Evolutionary conservation across 2,888 invertebrate species (phyloP), one percentile per base, ranked within the genome.

Genomic region (Allophyes oxyacanthae): DNA sequence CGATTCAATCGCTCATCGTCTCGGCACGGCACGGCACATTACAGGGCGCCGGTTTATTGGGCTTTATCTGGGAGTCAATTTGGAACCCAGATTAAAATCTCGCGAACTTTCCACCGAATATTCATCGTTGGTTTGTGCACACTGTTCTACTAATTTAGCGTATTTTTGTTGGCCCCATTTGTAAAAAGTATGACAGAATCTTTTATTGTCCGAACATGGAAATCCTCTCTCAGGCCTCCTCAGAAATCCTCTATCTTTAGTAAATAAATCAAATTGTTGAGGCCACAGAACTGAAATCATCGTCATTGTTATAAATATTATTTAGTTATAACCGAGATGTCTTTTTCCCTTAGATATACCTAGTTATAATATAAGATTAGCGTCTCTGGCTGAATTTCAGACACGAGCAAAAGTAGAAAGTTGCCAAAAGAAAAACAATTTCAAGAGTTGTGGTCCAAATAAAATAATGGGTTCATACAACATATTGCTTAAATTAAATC

Each of bases 71-170:
- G 9, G 36, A 65, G 20, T 53, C 75, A 59, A 77, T 68, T 71
- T 64, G 38, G 60, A 46, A 46, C 48, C 44, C 48, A 64, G 70
- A 78, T 75, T 72, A 64, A 64, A 72, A 69, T 61, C 57, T 68
- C 55, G 34, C 30, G 7, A 65, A 70, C n/a, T 40, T 65, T 70
- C 28, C 42, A 25, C 36, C 14, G 15, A 51, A 42, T 71, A 52
- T 50, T 52, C 32, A 13, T 10, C 10, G 41, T 36, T 30, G 37
- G 33, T 32, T 52, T 34, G 32, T 36, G 1, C 13, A 25, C 9
- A 50, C 34, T 43, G 40, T 42, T 46, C 45, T 33, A 14, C 30
- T 38, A 33, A 46, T 50, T 53, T 25, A 20, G 7, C 15, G 34
- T 37, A 8, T 41, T 45, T 43, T 50, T 40, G 13, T 25, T 43